These are phyloP conservation scores for Oostethus manadensis DNA, from an alignment of 2,113 vertebrate species.

Conservation along the genomic window DNA sequence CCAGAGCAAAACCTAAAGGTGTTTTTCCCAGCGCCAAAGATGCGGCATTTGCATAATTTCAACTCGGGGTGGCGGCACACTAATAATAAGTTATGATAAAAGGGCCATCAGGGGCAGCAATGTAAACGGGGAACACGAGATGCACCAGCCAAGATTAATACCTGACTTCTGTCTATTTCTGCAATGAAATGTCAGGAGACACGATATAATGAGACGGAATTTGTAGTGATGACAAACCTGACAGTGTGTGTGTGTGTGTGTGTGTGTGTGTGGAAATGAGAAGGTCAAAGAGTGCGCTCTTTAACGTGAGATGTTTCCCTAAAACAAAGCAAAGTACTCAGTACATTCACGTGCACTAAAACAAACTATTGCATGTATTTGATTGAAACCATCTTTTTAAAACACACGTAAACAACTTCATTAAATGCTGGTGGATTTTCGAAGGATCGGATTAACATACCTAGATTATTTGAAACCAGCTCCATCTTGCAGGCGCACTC, in stretches of 20 bases:
- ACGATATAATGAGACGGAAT: slow-evolving; percentile 58
- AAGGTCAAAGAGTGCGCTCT: slow-evolving; percentile 38
- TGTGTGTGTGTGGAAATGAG: slow-evolving; percentile 14
- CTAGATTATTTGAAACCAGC: too few relatives aligned
- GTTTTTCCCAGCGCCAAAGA: slow-evolving; percentile 52
- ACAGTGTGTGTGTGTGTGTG: slow-evolving; percentile 23
- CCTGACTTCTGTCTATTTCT: slow-evolving; percentile 41
- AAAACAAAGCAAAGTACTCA: not conserved
- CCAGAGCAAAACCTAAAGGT: slow-evolving; percentile 60
- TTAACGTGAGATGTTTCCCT: slow-evolving; percentile 19
- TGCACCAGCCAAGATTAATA: slow-evolving; percentile 55
- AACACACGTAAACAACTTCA: too few relatives aligned
- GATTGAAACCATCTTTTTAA: too few relatives aligned
- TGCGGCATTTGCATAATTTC: slow-evolving; percentile 69
- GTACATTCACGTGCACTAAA: too few relatives aligned
- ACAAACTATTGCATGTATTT: too few relatives aligned
- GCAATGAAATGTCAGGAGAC: slow-evolving; percentile 59
- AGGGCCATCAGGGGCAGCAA: slow-evolving; percentile 62
- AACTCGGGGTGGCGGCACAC: slow-evolving; percentile 45
- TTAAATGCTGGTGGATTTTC: too few relatives aligned
- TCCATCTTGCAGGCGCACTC: too few relatives aligned
- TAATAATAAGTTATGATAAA: slow-evolving; percentile 74
- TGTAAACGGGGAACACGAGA: slow-evolving; percentile 36
- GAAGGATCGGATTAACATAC: too few relatives aligned
- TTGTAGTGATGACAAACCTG: slow-evolving; percentile 51